Evolutionary conservation across 2,888 invertebrate species (phyloP).

Genomic region (Petrolisthes manimaculis): DNA sequence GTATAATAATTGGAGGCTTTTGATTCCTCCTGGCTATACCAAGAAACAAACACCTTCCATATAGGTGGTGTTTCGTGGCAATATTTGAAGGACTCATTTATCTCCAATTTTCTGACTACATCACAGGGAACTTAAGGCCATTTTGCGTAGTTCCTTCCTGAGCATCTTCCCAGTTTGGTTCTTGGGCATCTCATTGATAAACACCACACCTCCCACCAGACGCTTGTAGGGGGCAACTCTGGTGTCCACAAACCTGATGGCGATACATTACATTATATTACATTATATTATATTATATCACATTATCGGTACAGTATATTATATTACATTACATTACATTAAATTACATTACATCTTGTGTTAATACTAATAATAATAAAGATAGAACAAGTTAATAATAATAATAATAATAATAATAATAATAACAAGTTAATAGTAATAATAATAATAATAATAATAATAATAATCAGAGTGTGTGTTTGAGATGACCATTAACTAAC

Average conservation of each 20-base stretch:
- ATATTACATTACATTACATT: neutral
- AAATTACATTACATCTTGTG: neutral
- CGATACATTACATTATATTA: neutral
- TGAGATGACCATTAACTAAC: constrained; percentile 7
- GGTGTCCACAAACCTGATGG: neutral
- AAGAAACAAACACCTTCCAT: too few species aligned
- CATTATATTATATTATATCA: neutral
- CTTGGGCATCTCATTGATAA: constrained; percentile 80
- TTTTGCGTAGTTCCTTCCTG: constrained; percentile 75
- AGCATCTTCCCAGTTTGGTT: constrained; percentile 83
- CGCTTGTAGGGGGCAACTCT: constrained; percentile 77
- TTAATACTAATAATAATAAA: too few species aligned
- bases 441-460: constrained; percentile 2
- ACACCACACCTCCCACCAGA: constrained; percentile 78
- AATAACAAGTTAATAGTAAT: neutral
- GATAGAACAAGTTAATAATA: too few species aligned
- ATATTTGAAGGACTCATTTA: too few species aligned
- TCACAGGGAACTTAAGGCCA: too few species aligned
- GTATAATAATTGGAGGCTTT: too few species aligned
- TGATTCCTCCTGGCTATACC: too few species aligned
- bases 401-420: too few species aligned
- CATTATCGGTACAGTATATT: neutral
- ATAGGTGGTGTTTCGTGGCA: too few species aligned
- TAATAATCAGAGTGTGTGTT: neutral
- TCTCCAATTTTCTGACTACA: too few species aligned